Base-by-base conservation (phyloP, 1,140 invertebrate genomes). In the Globodera rostochiensis region DNA sequence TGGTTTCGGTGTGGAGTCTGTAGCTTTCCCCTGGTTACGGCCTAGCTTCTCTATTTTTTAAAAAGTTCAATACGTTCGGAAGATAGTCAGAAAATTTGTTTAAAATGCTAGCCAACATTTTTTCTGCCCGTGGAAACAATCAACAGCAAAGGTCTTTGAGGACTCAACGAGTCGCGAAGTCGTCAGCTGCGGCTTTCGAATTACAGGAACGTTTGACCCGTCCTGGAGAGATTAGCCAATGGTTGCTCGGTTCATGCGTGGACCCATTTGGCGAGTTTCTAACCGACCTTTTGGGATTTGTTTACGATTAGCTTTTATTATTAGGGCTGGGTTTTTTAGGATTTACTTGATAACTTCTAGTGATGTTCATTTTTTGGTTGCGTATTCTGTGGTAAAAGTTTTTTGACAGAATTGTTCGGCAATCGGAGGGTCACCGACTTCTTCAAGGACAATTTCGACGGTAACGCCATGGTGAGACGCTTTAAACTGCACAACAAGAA, bases 381-480 rank as follows among this genome's bases (percentile, higher is more conserved):
- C n/a, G 1, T n/a, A 8, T 15, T 19, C 47, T 80, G 3, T 11
- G 71, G 8, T 82, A 15, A 13, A 69, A 19, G 25, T 25, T 53
- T 25, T 82, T 82, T 83, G 45, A 36, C 57, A 83, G 82, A 84
- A 13, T 9, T 84, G 15, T 83, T 83, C 49, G 82, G 67, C 1
- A 83, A 83, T 49, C 19, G 36, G n/a, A 69, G 82, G 11, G 73
- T 83, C 60, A 74, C 82, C 21, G 74, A 84, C 45, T 84, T 84
- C 60, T 84, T 84, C 74, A 85, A 84, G 8, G 53, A 81, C n/a
- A 70, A 81, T n/a, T 83, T 86, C 47, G 86, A 86, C 71, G 76
- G 84, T n/a, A 73, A 57, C 15, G 81, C 70, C n/a, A 73, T 87
- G 74, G 57, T 75, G 13, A 66, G 73, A 46, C 83, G 86, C 36